Base-by-base conservation (phyloP, 2,888 invertebrate genomes). In the Pachliopta kotzebuea region DNA sequence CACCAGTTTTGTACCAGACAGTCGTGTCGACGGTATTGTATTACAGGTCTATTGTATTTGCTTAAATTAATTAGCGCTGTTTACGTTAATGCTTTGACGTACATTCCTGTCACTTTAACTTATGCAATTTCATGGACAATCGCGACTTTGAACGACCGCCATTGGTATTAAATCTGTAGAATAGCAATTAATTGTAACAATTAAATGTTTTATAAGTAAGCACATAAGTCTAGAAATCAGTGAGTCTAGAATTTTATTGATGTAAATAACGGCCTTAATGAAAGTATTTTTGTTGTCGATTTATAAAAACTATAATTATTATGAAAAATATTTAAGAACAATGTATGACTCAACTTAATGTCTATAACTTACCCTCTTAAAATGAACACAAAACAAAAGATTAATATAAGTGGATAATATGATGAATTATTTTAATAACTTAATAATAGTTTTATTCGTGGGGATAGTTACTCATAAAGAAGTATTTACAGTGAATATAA, bases 21-120 rank as follows among this genome's bases (percentile, higher is more conserved):
- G 65, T 84, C 85, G 84, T 85, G 86, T 76, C 66, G 67, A 70
- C 66, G 76, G 79, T 85, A 84, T 86, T 79, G 74, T 67, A 72
- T 86, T 86, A 76, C 85, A 67, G 65, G 68, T 71, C 76, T 71
- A 79, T 85, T 86, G 85, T 85, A 69, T 72, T 69, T 68, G 67
- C 70, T 74, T 70, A 81, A 78, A 85, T 82, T 83, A 84, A 84
- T 85, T 84, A 80, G 69, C 67, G 66, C 65, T 68, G 67, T 68
- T 66, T 67, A 56, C 64, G 65, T 64, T 61, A 66, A 52, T 65
- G 67, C 68, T 67, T 68, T 71, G 75, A 74, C 69, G 74, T 72
- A 72, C 75, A 71, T 72, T 71, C 70, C 71, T 68, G 72, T 72
- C 74, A 68, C 64, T 73, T 72, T 76, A 73, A 75, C 73, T 72